Conservation (phyloP, 2,113 vertebrate species). For the Amphiprion percula region DNA sequence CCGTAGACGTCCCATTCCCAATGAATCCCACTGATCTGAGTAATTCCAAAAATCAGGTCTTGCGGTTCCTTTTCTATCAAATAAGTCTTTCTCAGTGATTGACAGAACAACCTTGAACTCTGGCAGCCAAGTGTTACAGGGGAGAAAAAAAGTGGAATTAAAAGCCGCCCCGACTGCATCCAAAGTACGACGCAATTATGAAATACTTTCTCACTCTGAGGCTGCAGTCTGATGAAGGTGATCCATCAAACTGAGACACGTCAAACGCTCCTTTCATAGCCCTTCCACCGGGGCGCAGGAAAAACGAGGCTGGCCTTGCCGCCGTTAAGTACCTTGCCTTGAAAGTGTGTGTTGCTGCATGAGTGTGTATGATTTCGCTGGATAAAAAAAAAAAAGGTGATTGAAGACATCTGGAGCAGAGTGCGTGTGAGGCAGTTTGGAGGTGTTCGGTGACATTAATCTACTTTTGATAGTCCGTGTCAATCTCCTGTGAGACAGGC, state of each 20-base stretch:
- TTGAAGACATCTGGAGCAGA: constrained; percentile 22
- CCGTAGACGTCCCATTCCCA: no score
- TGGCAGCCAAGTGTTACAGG: constrained; percentile 17
- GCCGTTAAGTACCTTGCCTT: constrained; percentile 20
- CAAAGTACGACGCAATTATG: constrained; percentile 53
- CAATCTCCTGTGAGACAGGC: neutral
- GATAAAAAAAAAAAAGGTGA: constrained; percentile 11
- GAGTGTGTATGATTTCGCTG: constrained; percentile 23
- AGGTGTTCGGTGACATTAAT: constrained; percentile 28
- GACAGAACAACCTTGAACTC: constrained; percentile 48
- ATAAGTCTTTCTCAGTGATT: constrained; percentile 43
- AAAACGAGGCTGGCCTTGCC: constrained; percentile 48
- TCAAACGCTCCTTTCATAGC: constrained; percentile 49
- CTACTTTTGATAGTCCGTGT: constrained; percentile 30
- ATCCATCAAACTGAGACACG: constrained; percentile 66
- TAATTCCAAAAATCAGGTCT: constrained; percentile 5
- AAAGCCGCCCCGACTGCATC: constrained; percentile 20
- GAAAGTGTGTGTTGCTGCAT: neutral
- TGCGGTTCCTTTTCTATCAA: constrained; percentile 5
- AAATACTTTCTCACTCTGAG: constrained; percentile 48
- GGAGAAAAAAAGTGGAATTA: constrained; percentile 41
- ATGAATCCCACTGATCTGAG: neutral
- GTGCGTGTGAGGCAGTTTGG: constrained; percentile 21
- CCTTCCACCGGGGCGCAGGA: constrained; percentile 43
- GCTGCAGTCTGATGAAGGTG: constrained; percentile 54